These are phyloP conservation scores for Meandrina meandrites DNA, from an alignment of 92 coral and sea anemone species.

Conservation along the genomic window DNA sequence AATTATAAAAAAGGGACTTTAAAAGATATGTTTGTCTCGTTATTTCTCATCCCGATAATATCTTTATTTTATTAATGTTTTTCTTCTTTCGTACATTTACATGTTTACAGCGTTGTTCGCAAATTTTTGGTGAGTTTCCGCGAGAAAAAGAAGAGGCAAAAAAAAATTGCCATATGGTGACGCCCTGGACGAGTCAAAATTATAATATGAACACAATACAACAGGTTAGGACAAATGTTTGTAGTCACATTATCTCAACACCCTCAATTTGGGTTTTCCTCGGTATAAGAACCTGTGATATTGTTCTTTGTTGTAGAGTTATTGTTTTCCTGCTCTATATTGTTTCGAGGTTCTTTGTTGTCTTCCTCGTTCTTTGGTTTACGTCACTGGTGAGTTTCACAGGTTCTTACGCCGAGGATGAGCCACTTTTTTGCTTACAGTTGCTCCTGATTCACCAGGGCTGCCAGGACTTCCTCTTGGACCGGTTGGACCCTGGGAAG, in stretches of 20 bases:
- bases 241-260: background rate
- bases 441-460: constrained; percentile 20
- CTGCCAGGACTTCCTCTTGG: constrained; percentile 28
- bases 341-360: too few relatives aligned
- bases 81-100: background rate
- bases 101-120: background rate
- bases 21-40: too few relatives aligned
- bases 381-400: too few relatives aligned
- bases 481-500: constrained; percentile 32
- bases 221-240: background rate
- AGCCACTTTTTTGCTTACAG: constrained; percentile 7
- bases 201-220: background rate
- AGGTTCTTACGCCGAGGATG: too few relatives aligned
- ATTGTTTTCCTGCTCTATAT: too few relatives aligned
- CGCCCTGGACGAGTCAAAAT: too few relatives aligned
- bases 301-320: too few relatives aligned
- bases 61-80: background rate
- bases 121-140: background rate
- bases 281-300: too few relatives aligned
- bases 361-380: too few relatives aligned
- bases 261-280: background rate
- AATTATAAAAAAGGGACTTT: background rate
- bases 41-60: background rate
- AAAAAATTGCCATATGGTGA: too few relatives aligned
- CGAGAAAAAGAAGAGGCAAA: background rate